phyloP scores from a whole-genome alignment of 2,888 invertebrate genomes.

The Catocala sponsa region DNA sequence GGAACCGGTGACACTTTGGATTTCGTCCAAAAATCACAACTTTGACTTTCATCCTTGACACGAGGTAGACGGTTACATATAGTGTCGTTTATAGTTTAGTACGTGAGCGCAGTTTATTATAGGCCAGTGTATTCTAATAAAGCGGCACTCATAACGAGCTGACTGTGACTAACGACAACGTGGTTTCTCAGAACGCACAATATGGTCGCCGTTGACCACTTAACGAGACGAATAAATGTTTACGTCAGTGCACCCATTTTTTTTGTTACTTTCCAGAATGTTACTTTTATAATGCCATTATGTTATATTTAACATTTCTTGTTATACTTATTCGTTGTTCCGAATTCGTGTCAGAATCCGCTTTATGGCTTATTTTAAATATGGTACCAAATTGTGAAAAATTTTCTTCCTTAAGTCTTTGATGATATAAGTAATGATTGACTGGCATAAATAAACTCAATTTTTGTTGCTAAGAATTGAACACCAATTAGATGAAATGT shows the following conservation, averaged over 20 bases:
- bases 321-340: conserved; percentile 35
- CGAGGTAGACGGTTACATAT: conserved; percentile 55
- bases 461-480: conserved; percentile 22
- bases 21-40: conserved; percentile 64
- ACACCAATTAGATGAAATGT: conserved; percentile 23
- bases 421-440: conserved; percentile 17
- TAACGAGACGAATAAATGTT: conserved; percentile 43
- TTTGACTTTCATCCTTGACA: conserved; percentile 72
- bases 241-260: conserved; percentile 28
- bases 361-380: conserved; percentile 37
- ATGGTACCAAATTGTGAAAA: conserved; percentile 21
- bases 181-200: conserved; percentile 41
- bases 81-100: conserved; percentile 37
- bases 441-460: conserved; percentile 19
- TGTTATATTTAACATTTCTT: conserved; percentile 37
- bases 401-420: conserved; percentile 9
- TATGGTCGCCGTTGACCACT: conserved; percentile 37
- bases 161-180: conserved; percentile 37
- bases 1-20: conserved; percentile 62
- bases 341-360: conserved; percentile 37
- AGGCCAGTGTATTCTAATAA: conserved; percentile 39
- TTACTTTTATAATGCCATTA: conserved; percentile 31
- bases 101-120: conserved; percentile 31
- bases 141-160: conserved; percentile 37
- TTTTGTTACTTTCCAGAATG: conserved; percentile 43